phyloP scores from a whole-genome alignment of 2,113 vertebrate species.

The Ginglymostoma cirratum region DNA sequence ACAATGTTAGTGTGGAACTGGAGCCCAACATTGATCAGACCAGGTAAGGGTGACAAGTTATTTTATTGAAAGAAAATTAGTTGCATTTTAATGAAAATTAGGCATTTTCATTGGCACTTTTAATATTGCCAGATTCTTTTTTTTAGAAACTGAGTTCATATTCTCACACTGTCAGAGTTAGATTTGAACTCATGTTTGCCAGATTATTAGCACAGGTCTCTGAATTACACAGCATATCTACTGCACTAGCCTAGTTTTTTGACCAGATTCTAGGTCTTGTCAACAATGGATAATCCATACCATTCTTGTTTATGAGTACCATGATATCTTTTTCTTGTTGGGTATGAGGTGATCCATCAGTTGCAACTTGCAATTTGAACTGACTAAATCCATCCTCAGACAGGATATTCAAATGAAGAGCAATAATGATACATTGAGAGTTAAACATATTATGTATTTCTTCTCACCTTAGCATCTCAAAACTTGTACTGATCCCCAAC shows the following conservation, averaged over 20 bases:
- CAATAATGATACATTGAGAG: background rate
- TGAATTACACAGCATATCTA: background rate
- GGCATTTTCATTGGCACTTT: background rate
- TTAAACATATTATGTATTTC: background rate
- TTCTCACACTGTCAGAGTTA: background rate
- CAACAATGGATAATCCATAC: background rate
- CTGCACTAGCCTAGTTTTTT: background rate
- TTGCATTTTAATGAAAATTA: background rate
- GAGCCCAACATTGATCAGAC: background rate
- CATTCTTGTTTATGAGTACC: background rate
- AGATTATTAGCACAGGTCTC: background rate
- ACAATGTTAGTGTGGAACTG: background rate
- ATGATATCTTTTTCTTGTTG: background rate
- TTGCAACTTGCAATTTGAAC: background rate
- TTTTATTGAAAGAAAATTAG: background rate
- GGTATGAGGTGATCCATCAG: constrained; percentile 1
- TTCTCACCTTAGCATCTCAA: background rate
- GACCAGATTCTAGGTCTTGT: background rate
- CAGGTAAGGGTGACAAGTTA: background rate
- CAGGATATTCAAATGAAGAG: background rate
- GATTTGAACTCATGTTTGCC: background rate
- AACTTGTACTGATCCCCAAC: background rate
- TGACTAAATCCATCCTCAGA: background rate
- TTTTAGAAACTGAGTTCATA: background rate
- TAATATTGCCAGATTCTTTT: background rate